Evolutionary conservation across 1,140 invertebrate species (phyloP).

Genomic region (Bactericera cockerelli): DNA sequence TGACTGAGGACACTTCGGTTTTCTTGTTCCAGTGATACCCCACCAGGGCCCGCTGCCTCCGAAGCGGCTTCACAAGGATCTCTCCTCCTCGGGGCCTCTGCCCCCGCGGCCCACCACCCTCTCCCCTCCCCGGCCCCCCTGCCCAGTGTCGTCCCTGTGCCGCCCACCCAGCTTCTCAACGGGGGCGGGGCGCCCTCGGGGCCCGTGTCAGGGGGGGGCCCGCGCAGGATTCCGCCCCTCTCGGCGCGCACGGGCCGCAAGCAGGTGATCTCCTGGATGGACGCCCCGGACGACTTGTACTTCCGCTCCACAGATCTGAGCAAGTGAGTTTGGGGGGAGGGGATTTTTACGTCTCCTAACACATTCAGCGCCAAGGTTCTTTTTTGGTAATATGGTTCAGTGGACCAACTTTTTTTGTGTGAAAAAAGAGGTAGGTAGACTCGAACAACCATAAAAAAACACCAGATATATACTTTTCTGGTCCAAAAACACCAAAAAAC

Average conservation of each 20-base stretch:
- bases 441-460: not conserved
- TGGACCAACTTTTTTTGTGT: no score
- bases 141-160: not conserved
- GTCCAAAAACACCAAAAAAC: no score
- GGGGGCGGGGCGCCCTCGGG: constrained; percentile 9
- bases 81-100: not conserved
- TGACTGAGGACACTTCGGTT: no score
- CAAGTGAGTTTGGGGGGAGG: constrained; percentile 47
- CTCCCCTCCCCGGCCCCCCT: not conserved
- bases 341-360: constrained; percentile 8
- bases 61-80: constrained; percentile 14
- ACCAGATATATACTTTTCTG: no score
- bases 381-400: no score
- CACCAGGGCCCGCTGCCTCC: constrained; percentile 15
- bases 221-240: constrained; percentile 31
- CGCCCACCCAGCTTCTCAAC: not conserved
- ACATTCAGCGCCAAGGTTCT: not conserved
- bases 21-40: constrained; percentile 5
- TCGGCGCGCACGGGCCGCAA: constrained; percentile 51
- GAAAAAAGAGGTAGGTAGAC: no score
- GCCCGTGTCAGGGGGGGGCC: constrained; percentile 29
- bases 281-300: constrained; percentile 92
- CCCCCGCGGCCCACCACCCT: not conserved
- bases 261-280: constrained; percentile 93
- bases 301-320: constrained; percentile 78